Evolutionary conservation across 2,888 invertebrate genomes (phyloP).

Genomic region (Chrysina gloriosa): DNA sequence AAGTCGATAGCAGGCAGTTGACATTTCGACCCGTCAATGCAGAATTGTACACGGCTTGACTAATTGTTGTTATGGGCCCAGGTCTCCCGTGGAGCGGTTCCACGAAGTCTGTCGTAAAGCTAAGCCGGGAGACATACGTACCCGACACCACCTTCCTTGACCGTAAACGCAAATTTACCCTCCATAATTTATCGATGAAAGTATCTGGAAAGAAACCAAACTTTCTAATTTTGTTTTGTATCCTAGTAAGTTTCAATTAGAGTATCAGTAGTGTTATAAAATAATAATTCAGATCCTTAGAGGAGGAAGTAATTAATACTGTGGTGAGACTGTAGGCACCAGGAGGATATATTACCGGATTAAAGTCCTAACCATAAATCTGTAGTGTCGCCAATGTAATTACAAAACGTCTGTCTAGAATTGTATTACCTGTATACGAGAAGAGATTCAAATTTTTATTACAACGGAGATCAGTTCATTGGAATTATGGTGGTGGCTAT

Average conservation of each 20-base stretch:
- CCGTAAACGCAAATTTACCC: slow-evolving; percentile 36
- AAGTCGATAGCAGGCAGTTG: slow-evolving; percentile 58
- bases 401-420: too few relatives aligned
- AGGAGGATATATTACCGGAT: too few relatives aligned
- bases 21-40: slow-evolving; percentile 59
- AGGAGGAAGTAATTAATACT: too few relatives aligned
- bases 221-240: not conserved
- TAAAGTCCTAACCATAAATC: too few relatives aligned
- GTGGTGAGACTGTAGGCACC: too few relatives aligned
- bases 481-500: too few relatives aligned
- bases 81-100: slow-evolving; percentile 59
- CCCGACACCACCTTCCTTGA: slow-evolving; percentile 37
- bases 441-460: too few relatives aligned
- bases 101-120: slow-evolving; percentile 63
- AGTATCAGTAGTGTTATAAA: too few relatives aligned
- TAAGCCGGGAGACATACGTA: slow-evolving; percentile 30
- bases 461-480: too few relatives aligned
- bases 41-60: slow-evolving; percentile 60
- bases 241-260: not conserved
- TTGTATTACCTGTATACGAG: too few relatives aligned
- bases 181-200: slow-evolving; percentile 34
- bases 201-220: not conserved
- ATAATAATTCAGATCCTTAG: too few relatives aligned
- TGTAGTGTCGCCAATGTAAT: too few relatives aligned
- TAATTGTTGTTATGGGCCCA: slow-evolving; percentile 58